phyloP scores from a whole-genome alignment of 2,113 vertebrate species.

The Pogonocichla stellata region DNA sequence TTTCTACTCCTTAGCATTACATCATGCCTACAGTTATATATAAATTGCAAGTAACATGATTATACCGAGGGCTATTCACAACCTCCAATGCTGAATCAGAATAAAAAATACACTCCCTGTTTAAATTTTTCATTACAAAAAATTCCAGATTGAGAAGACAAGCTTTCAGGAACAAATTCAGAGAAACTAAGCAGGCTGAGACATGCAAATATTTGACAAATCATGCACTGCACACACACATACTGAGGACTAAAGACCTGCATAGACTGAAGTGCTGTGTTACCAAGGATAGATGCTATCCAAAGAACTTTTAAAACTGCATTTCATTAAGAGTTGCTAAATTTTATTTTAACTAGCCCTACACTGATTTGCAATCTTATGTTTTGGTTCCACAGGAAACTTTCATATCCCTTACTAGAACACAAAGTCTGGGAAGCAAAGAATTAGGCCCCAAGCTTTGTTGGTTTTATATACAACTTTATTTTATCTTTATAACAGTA shows the following conservation, averaged over 20 bases:
- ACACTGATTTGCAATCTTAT: background rate
- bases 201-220: background rate
- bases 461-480: background rate
- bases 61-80: background rate
- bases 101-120: background rate
- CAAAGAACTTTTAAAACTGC: background rate
- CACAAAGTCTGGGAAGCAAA: background rate
- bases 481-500: background rate
- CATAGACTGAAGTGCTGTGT: background rate
- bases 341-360: background rate
- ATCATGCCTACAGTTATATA: background rate
- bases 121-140: background rate
- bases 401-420: background rate
- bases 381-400: background rate
- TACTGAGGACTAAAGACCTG: background rate
- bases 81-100: background rate
- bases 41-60: background rate
- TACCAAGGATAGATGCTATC: background rate
- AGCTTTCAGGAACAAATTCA: background rate
- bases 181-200: background rate
- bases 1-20: background rate
- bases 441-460: background rate
- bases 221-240: background rate
- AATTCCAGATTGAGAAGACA: background rate
- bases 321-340: background rate